These are phyloP conservation scores for Sarcophaga subvicina DNA, from an alignment of 2,888 invertebrate genomes.

Conservation along the genomic window DNA sequence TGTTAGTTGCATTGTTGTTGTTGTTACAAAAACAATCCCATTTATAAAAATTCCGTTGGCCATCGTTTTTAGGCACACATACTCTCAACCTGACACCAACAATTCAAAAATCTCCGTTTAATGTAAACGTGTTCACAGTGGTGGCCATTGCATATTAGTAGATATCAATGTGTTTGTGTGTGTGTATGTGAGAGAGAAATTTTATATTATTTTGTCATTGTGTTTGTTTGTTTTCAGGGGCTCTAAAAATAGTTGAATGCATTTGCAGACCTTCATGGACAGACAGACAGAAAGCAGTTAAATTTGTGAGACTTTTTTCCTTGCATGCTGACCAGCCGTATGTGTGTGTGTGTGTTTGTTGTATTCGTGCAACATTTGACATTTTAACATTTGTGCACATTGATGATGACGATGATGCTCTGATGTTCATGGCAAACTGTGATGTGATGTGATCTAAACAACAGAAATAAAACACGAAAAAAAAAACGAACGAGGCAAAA, in stretches of 20 bases:
- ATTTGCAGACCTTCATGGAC: conserved; percentile 4
- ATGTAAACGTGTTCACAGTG: conserved; percentile 61
- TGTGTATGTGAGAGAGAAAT: not conserved
- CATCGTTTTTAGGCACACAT: conserved; percentile 63
- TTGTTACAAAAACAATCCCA: conserved; percentile 52
- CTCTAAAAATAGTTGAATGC: conserved; percentile 34
- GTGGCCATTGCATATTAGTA: too few relatives aligned
- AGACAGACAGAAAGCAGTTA: not conserved
- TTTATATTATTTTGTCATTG: conserved; percentile 53
- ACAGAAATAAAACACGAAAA: conserved; percentile 26
- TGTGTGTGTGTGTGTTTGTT: conserved; percentile 25
- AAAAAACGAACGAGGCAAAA: conserved; percentile 10
- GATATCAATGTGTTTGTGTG: too few relatives aligned
- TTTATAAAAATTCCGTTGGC: conserved; percentile 58
- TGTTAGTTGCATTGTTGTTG: conserved; percentile 30
- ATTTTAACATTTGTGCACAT: conserved; percentile 65
- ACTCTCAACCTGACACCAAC: conserved; percentile 35
- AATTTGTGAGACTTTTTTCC: not conserved
- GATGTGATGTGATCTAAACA: conserved; percentile 64
- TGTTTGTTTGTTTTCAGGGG: conserved; percentile 11
- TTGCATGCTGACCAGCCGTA: not conserved
- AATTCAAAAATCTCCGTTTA: conserved; percentile 66
- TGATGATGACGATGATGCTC: conserved; percentile 27
- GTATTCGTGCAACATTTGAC: conserved; percentile 55
- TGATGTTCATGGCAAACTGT: conserved; percentile 55